A percentile compares a stretch with the other conserved stretches of the same genome.
Evolutionary conservation across 2,797 vertebrate genomes (phyloP).

Genomic region (Helicolenus hilgendorfi): DNA sequence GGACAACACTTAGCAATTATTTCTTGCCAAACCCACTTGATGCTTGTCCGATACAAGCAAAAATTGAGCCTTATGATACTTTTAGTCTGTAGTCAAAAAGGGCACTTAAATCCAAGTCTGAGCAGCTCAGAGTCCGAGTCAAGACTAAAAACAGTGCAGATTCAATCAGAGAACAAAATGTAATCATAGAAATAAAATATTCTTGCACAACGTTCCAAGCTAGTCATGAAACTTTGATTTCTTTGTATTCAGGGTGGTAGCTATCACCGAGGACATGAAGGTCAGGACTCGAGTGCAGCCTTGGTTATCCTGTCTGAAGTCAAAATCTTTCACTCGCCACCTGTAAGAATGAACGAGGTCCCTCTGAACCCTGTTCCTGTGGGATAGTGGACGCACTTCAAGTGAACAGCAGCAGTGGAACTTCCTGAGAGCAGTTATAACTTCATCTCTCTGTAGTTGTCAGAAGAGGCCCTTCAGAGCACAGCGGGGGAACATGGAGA

Average conservation of each 20-base stretch:
- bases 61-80: background rate
- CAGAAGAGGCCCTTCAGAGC: constrained; percentile 52
- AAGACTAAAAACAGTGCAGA: background rate
- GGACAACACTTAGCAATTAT: background rate
- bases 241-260: background rate
- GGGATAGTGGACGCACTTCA: constrained; percentile 8
- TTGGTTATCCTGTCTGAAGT: background rate
- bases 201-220: background rate
- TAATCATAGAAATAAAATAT: background rate
- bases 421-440: constrained; percentile 52
- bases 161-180: background rate
- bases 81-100: background rate
- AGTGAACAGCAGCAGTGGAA: constrained; percentile 23
- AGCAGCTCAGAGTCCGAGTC: background rate
- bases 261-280: background rate
- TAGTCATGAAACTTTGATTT: background rate
- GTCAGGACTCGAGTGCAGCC: background rate
- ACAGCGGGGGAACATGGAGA: constrained; percentile 47
- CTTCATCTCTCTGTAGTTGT: constrained; percentile 57
- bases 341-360: background rate
- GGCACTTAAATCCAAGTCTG: background rate
- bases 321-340: background rate
- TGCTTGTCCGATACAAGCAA: background rate
- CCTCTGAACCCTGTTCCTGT: background rate
- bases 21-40: background rate